Conservation (phyloP, 1,140 invertebrate genomes). For the Chrysoperla carnea region DNA sequence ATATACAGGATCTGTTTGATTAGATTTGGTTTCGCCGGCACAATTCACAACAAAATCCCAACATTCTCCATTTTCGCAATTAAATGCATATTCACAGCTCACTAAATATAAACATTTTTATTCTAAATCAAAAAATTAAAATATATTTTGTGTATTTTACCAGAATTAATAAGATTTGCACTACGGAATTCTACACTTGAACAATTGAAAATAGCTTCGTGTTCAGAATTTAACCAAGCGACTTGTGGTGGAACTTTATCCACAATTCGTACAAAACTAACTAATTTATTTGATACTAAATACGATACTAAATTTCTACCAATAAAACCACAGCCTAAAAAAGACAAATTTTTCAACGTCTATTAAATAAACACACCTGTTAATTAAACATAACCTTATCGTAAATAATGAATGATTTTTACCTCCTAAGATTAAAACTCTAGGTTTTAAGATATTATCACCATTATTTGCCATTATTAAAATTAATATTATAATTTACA, state of each 20-base stretch:
- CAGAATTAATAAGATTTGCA: constrained; percentile 75
- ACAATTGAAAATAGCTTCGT: constrained; percentile 49
- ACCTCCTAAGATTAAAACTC: too few species aligned
- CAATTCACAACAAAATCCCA: constrained; percentile 78
- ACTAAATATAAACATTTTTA: not conserved
- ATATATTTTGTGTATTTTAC: constrained; percentile 29
- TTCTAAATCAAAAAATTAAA: not conserved
- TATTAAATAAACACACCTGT: too few species aligned
- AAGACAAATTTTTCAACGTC: too few species aligned
- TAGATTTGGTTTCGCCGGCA: constrained; percentile 74
- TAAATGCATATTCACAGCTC: constrained; percentile 32
- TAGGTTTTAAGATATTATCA: too few species aligned
- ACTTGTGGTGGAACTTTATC: constrained; percentile 87
- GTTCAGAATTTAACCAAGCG: constrained; percentile 66
- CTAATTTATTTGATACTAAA: constrained; percentile 59
- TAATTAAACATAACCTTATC: too few species aligned
- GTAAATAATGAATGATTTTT: too few species aligned
- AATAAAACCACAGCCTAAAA: constrained; percentile 79
- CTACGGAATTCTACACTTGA: constrained; percentile 74
- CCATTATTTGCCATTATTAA: too few species aligned
- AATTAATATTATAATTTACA: too few species aligned
- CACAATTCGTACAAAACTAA: constrained; percentile 56
- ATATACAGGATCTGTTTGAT: constrained; percentile 76
- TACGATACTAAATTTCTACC: constrained; percentile 73
- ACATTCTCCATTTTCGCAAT: constrained; percentile 22